phyloP scores from a whole-genome alignment of 1,140 invertebrate genomes.

The Ganaspis sp. region DNA sequence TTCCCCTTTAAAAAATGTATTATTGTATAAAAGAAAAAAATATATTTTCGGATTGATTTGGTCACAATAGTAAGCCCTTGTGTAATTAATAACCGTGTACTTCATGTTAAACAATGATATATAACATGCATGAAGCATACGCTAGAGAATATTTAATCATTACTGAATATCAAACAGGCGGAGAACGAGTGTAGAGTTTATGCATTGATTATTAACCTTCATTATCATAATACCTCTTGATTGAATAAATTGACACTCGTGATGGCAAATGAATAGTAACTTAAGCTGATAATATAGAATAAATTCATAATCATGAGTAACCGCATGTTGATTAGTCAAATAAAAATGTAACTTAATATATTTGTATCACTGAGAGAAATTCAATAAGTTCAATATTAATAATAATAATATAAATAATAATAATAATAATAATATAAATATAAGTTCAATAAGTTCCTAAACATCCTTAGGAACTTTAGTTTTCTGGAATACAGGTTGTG shows the following conservation, averaged over 20 bases:
- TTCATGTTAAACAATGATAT: not conserved
- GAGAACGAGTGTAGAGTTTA: slow-evolving; percentile 12
- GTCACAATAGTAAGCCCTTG: not conserved
- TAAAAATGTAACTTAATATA: too few species aligned
- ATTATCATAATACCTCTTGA: slow-evolving; percentile 4
- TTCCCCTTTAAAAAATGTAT: too few species aligned
- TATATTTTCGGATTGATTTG: not conserved
- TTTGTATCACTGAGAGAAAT: not conserved
- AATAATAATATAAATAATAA: too few species aligned
- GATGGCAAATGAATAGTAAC: not conserved
- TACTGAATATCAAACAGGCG: slow-evolving; percentile 1
- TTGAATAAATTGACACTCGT: slow-evolving; percentile 11
- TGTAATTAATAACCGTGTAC: not conserved
- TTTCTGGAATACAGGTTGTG: too few species aligned
- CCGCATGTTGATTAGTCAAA: not conserved
- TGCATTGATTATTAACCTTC: slow-evolving; percentile 18
- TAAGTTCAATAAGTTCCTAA: too few species aligned
- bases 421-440: too few species aligned
- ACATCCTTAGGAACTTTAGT: too few species aligned
- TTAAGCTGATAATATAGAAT: slow-evolving; percentile 1
- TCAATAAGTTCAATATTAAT: not conserved
- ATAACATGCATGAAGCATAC: slow-evolving; percentile 2
- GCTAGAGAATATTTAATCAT: slow-evolving; percentile 22
- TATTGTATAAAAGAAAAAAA: too few species aligned
- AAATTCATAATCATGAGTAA: not conserved